phyloP scores from a whole-genome alignment of 2,888 invertebrate species.

The Molorchus minor region DNA sequence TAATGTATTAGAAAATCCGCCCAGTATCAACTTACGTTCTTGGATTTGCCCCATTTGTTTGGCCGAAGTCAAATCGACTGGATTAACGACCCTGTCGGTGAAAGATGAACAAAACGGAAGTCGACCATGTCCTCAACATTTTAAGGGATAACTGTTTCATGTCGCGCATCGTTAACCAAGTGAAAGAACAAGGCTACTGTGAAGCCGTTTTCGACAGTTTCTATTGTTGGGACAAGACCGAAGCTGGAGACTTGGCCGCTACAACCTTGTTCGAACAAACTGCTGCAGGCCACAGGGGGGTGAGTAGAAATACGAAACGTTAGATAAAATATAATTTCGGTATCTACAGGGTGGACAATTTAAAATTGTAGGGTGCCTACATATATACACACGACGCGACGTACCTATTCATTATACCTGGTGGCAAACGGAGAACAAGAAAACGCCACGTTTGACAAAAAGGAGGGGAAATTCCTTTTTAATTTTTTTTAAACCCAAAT shows the following conservation, averaged over 20 bases:
- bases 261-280: slow-evolving; percentile 61
- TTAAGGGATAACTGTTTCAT: slow-evolving; percentile 14
- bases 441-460: too few relatives aligned
- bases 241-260: slow-evolving; percentile 58
- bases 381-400: neutral
- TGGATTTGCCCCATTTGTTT: slow-evolving; percentile 1
- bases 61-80: neutral
- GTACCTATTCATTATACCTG: neutral
- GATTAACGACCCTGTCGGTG: neutral
- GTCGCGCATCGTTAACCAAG: neutral
- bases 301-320: slow-evolving; percentile 32
- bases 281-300: slow-evolving; percentile 41
- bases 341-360: neutral
- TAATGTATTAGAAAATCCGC: slow-evolving; percentile 43
- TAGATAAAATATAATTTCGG: neutral
- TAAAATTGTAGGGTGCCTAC: neutral
- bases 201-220: slow-evolving; percentile 65
- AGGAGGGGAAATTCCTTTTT: too few relatives aligned
- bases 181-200: slow-evolving; percentile 50
- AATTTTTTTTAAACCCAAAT: too few relatives aligned
- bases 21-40: slow-evolving; percentile 40
- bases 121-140: neutral
- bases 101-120: slow-evolving; percentile 13
- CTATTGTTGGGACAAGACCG: slow-evolving; percentile 65
- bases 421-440: too few relatives aligned